Evolutionary conservation across 2,888 invertebrate species (phyloP).

Genomic region (Folsomia candida): DNA sequence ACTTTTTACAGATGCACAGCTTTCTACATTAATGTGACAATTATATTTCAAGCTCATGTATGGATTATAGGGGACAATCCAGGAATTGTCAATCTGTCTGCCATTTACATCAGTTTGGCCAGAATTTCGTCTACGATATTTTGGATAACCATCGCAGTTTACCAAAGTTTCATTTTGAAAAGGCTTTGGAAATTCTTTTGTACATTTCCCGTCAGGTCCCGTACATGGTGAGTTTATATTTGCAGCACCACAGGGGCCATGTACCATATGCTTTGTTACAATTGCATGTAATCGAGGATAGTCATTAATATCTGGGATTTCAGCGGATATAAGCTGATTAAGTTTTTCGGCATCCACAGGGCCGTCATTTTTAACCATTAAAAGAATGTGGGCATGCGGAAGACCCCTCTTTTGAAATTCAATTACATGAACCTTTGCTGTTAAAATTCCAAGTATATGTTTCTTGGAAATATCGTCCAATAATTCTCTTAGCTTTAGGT

Average conservation of each 20-base stretch:
- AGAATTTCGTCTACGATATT: conserved; percentile 52
- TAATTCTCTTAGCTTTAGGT: conserved; percentile 51
- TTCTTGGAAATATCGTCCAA: conserved; percentile 41
- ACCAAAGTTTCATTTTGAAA: conserved; percentile 49
- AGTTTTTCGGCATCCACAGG: conserved; percentile 17
- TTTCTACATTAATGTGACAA: conserved; percentile 55
- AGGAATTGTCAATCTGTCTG: conserved; percentile 51
- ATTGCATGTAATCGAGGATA: conserved; percentile 36
- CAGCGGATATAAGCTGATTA: conserved; percentile 44
- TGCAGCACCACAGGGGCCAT: conserved; percentile 52
- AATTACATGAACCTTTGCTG: conserved; percentile 43
- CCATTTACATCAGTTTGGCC: conserved; percentile 32
- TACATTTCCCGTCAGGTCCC: conserved; percentile 53
- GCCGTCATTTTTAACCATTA: conserved; percentile 39
- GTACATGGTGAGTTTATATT: conserved; percentile 53
- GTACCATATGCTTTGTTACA: conserved; percentile 49
- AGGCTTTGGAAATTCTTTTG: conserved; percentile 53
- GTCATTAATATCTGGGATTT: conserved; percentile 42
- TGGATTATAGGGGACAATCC: conserved; percentile 54
- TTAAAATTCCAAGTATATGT: conserved; percentile 39
- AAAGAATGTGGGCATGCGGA: conserved; percentile 43
- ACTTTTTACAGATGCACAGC: conserved; percentile 31
- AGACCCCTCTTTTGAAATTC: conserved; percentile 52
- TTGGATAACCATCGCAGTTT: conserved; percentile 53
- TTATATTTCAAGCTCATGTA: conserved; percentile 52